Evolutionary conservation across 2,888 invertebrate genomes (phyloP).

Genomic region (Schrankia costaestrigalis): DNA sequence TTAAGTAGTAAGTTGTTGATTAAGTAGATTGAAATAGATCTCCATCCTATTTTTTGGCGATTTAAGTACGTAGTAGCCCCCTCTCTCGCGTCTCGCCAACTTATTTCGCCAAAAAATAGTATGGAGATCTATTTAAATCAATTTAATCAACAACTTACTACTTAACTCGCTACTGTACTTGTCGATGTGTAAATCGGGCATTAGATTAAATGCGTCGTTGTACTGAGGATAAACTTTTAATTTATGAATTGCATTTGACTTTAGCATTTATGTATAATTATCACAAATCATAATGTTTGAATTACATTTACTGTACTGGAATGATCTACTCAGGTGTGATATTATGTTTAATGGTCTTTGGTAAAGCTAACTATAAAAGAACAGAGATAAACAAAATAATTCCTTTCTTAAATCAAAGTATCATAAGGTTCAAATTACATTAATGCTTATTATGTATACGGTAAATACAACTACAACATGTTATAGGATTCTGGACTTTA

Average conservation of each 20-base stretch:
- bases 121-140: no score
- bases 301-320: slow-evolving; percentile 42
- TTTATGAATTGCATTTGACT: slow-evolving; percentile 48
- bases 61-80: no score
- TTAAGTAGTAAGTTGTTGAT: no score
- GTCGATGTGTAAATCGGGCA: no score
- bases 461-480: neutral
- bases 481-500: slow-evolving; percentile 12
- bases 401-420: neutral
- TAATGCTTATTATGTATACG: neutral
- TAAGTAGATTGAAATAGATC: no score
- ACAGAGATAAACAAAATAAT: no score
- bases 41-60: no score
- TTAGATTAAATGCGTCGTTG: slow-evolving; percentile 31
- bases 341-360: slow-evolving; percentile 41
- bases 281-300: slow-evolving; percentile 62
- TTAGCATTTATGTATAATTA: slow-evolving; percentile 58
- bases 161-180: no score
- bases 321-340: slow-evolving; percentile 34
- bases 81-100: no score
- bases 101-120: no score
- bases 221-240: slow-evolving; percentile 35
- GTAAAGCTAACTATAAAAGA: slow-evolving; percentile 6
- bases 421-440: neutral
- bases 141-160: no score